Evolutionary conservation across 2,888 invertebrate genomes (phyloP), one percentile per base, ranked within the genome.

Genomic region (Drosophila nr. fundita): DNA sequence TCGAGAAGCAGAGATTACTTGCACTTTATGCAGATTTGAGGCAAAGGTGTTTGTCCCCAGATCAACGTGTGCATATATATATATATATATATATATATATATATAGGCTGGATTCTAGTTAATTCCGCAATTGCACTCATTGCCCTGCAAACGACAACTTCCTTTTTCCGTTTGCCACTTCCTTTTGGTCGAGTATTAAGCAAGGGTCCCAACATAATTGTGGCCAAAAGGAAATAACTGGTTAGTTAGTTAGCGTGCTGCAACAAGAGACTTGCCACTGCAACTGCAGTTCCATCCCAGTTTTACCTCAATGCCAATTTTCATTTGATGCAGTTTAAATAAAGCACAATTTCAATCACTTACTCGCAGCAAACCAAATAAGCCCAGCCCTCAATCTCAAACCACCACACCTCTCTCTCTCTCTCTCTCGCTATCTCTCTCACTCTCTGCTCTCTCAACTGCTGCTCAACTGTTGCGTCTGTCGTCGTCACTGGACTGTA

Each of bases 91-190:
- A 13, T 21, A 21, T 27, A n/a, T n/a, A 29, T 53, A 21, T 13
- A 18, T 66, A 13, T 40, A 30, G 30, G 24, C 54, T 29, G 40
- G 34, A 30, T 36, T 45, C 73, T 69, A 62, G 42, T 62, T 68
- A 52, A 54, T 69, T 53, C 27, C 30, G 32, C 64, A 63, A 50
- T 48, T 66, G 50, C 55, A 60, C 57, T 68, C 32, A 62, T 58
- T 64, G 69, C 66, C 62, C 63, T 67, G 38, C 53, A 21, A 55
- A 54, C 36, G 38, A 77, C 73, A 72, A 90, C 79, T 87, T 87
- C 87, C 87, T 83, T 83, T 86, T 87, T 83, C 89, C 85, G 82
- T 58, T 84, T 53, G 58, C 60, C 21, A 78, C 68, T 78, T 78
- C 78, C 78, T 76, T 78, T 74, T 53, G 64, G 59, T 11, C 15